phyloP scores from a whole-genome alignment of 64 coral and sea anemone genomes.

The Stichodactyla helianthus region DNA sequence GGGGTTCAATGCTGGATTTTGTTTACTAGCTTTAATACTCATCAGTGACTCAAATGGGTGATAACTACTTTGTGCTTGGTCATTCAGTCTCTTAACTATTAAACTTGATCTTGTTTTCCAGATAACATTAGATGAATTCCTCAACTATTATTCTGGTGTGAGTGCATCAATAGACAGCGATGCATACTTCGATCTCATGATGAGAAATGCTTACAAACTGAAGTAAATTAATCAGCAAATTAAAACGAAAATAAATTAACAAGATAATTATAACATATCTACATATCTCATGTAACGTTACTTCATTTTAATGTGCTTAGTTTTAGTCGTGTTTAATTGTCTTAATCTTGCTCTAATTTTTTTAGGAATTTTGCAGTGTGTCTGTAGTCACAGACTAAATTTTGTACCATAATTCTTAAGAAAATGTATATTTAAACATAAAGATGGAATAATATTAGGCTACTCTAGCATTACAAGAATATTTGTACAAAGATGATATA shows the following conservation, averaged over 20 bases:
- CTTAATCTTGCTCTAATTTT: not conserved
- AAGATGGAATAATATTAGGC: too few relatives aligned
- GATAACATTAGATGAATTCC: slow-evolving; percentile 94
- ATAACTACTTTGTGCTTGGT: too few relatives aligned
- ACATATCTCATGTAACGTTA: not conserved
- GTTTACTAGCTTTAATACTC: too few relatives aligned
- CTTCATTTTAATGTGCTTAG: not conserved
- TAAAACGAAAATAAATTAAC: not conserved
- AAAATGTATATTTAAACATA: too few relatives aligned
- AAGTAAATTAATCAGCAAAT: slow-evolving; percentile 25
- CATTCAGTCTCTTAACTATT: too few relatives aligned
- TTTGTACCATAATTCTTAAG: too few relatives aligned
- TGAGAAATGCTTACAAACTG: slow-evolving; percentile 98
- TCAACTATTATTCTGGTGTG: slow-evolving; percentile 97
- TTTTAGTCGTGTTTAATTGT: not conserved
- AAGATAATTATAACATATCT: not conserved
- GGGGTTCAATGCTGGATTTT: too few relatives aligned
- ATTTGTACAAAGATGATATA: too few relatives aligned
- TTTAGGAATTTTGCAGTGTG: too few relatives aligned
- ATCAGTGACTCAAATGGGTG: too few relatives aligned
- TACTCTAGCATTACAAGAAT: too few relatives aligned
- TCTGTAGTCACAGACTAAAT: too few relatives aligned
- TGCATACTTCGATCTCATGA: slow-evolving; percentile 97
- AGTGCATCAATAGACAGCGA: slow-evolving; percentile 98
- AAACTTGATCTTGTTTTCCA: slow-evolving; percentile 18